A percentile compares a stretch with the other conserved stretches of the same genome.
These are phyloP conservation scores for Nyctibius bracteatus DNA, from an alignment of 2,113 vertebrate species.

Conservation along the genomic window DNA sequence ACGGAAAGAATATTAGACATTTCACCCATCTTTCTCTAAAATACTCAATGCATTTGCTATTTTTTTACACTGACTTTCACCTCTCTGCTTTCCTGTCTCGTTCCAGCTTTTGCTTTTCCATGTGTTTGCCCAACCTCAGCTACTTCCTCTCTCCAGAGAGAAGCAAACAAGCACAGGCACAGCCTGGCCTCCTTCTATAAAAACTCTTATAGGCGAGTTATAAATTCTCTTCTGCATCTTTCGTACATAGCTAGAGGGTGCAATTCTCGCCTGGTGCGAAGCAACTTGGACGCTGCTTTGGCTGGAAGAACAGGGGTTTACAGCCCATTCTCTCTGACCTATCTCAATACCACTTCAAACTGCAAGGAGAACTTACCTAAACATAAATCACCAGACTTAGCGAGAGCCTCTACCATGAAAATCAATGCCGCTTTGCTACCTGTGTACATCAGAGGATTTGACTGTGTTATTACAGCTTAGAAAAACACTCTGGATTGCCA, in stretches of 20 bases:
- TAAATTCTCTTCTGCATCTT: not conserved
- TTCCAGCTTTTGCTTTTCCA: not conserved
- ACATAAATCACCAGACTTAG: not conserved
- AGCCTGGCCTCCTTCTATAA: not conserved
- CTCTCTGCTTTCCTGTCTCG: not conserved
- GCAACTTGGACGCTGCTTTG: not conserved
- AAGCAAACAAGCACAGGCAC: not conserved
- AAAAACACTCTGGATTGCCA: not conserved
- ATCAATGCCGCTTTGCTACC: not conserved
- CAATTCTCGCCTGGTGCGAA: rapidly evolving
- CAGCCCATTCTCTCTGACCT: not conserved
- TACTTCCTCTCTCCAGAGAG: not conserved
- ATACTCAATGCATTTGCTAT: not conserved
- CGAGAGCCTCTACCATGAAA: not conserved
- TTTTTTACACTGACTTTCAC: not conserved
- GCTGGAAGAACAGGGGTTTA: not conserved
- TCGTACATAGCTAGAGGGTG: rapidly evolving
- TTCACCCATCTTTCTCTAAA: not conserved
- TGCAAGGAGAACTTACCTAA: not conserved
- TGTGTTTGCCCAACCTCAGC: not conserved
- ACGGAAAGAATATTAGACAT: not conserved
- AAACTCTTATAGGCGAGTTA: not conserved
- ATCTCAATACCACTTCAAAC: slow-evolving; percentile 22
- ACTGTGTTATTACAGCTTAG: not conserved
- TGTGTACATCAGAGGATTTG: not conserved